Evolutionary conservation across 2,797 vertebrate species (phyloP), one percentile per base, ranked within the genome.

Genomic region (Scarus forsteni): DNA sequence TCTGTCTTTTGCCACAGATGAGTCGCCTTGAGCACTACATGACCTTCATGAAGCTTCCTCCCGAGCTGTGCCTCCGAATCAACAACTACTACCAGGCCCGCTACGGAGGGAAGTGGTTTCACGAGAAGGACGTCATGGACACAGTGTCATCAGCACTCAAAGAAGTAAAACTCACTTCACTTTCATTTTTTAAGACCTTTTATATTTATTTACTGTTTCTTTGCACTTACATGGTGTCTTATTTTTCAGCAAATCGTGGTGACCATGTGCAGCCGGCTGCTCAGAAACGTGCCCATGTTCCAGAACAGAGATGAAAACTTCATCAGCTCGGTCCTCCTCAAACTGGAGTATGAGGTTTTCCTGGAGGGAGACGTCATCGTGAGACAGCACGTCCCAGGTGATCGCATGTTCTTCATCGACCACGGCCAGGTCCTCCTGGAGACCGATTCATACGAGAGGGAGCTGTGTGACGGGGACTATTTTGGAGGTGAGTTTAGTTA

Each of bases 11-110:
- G 75, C 66, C 48, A 42, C 80, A 95, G 93, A 90, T 94, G 85
- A 93, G 94, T 77, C 91, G 92, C 38, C 50, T 95, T 76, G 93
- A 94, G 85, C 93, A 94, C 60, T 95, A 95, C 83, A 94, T 95
- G 92, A 8, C 87, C 56, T 95, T 93, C 72, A 92, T 94, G 92
- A 95, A 94, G 84, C 93, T 95, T 9, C 95, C 95, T 0, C 91
- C 92, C 42, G 92, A 93, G 50, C 85, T 95, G 73, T 92, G 93
- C 68, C 84, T 91, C 35, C 92, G 93, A 7, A 90, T 95, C 78
- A 94, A 34, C 66, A 94, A 89, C 75, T 95, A 95, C 77, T 93
- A 89, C 86, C 90, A 93, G 86, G 90, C 92, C 36, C 91, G 92
- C n/a, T 93, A 90, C 2, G 84, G 89, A 13, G 92, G 93, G 58